Base-by-base conservation (phyloP, 2,888 invertebrate species). In the Polydrusus cervinus region DNA sequence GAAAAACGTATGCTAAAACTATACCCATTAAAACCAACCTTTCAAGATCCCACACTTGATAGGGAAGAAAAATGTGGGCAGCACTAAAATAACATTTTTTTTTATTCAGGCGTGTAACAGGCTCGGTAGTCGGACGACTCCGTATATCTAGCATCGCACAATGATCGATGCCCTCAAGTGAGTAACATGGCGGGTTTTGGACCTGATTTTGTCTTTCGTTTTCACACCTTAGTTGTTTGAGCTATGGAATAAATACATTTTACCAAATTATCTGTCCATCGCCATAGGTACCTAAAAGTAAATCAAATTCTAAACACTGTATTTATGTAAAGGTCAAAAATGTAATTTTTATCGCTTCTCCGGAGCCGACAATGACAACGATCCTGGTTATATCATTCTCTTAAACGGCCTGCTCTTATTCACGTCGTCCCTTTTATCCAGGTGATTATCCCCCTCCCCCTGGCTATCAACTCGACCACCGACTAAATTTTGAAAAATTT, bases 21-120 rank as follows among this genome's bases (percentile, higher is more conserved):
- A 67, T 61, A 51, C 49, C 72, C 67, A 73, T 73, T 73, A 73
- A 67, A 73, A 67, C 30, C 13, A 65, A 61, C 61, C 60, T 73
- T 61, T 38, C 72, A 65, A 67, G 72, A 73, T 73, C 43, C 61
- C 67, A 65, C 72, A 67, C 72, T 25, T 51, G 72, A 73, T 73
- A 73, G 40, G 43, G 61, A 67, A 49, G 72, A 73, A 66, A 67
- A 73, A 73, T 73, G 72, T 73, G 72, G 72, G 72, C 72, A 73
- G 72, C 51, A 60, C 51, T 60, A 45, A 73, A 67, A 73, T 49
- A 66, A 60, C 72, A 73, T 73, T 73, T 73, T 73, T 73, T 73
- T 73, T 73, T 73, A 73, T 73, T 67, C 61, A 51, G 67, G 18
- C 71, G 66, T 65, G 65, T 71, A 55, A 49, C 71, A 66, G 66